Base-by-base conservation (phyloP, 2,888 invertebrate genomes). In the Pyralis farinalis region DNA sequence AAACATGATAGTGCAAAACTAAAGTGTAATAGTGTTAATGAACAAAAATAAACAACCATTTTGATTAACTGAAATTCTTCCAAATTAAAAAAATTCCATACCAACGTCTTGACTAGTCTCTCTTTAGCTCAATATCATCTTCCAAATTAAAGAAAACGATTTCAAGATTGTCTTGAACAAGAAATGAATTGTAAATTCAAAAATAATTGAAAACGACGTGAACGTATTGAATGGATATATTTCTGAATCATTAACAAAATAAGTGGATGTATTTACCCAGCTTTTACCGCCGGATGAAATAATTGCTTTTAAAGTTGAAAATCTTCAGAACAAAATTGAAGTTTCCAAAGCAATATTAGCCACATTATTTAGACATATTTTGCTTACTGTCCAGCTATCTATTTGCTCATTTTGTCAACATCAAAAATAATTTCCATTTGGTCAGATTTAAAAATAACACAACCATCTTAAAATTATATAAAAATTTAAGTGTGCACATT, bases 321-420 rank as follows among this genome's bases (percentile, higher is more conserved):
- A 58, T 55, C 53, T 47, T 34, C 12, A 48, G 53, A 54, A 49
- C 52, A 56, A 67, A 67, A 49, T 47, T 53, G 40, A 47, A 56
- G 55, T 65, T 60, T 62, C 59, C 52, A 58, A 62, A 53, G 51
- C 51, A 51, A 55, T 55, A 16, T 3, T n/a, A n/a, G n/a, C n/a
- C n/a, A n/a, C n/a, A n/a, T n/a, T n/a, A n/a, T n/a, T n/a, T n/a
- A n/a, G n/a, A n/a, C n/a, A n/a, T n/a, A n/a, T n/a, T n/a, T n/a
- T n/a, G n/a, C n/a, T n/a, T n/a, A n/a, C n/a, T n/a, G n/a, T n/a
- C n/a, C n/a, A n/a, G n/a, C n/a, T n/a, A n/a, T n/a, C n/a, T n/a
- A n/a, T n/a, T n/a, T n/a, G n/a, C n/a, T n/a, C n/a, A n/a, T n/a
- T n/a, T n/a, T n/a, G n/a, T n/a, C n/a, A n/a, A n/a, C n/a, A n/a